Evolutionary conservation across 2,888 invertebrate species (phyloP).

Genomic region (Elmis aenea): DNA sequence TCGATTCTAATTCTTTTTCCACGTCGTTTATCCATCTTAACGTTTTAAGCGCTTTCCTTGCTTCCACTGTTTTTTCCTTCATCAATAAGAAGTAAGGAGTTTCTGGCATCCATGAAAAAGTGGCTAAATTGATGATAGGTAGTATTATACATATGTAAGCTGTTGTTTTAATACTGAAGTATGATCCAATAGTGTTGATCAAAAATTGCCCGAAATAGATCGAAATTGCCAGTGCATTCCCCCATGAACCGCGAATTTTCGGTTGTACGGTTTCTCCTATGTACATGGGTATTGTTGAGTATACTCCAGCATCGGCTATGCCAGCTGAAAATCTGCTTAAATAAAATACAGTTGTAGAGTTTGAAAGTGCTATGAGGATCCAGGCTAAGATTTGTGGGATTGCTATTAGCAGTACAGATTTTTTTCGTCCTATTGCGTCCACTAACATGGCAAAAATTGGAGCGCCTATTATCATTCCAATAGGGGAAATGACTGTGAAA

Average conservation of each 20-base stretch:
- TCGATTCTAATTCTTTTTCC: conserved; percentile 25
- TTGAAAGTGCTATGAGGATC: conserved; percentile 28
- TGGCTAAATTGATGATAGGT: conserved; percentile 53
- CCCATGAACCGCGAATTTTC: conserved; percentile 33
- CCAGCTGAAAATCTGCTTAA: conserved; percentile 30
- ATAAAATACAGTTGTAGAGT: conserved; percentile 31
- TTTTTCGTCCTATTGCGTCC: conserved; percentile 34
- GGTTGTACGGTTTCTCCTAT: conserved; percentile 36
- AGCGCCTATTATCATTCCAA: conserved; percentile 27
- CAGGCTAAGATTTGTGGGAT: conserved; percentile 31
- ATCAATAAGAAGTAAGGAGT: conserved; percentile 34
- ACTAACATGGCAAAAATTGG: conserved; percentile 31
- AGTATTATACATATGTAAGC: conserved; percentile 54
- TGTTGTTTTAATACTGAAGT: conserved; percentile 49
- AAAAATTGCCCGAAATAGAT: conserved; percentile 31
- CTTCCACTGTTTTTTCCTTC: conserved; percentile 29
- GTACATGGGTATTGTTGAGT: conserved; percentile 31
- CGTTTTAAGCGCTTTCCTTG: conserved; percentile 28
- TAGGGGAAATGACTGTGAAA: conserved; percentile 34
- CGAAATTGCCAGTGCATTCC: conserved; percentile 28
- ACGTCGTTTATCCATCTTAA: conserved; percentile 27
- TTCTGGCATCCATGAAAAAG: conserved; percentile 59
- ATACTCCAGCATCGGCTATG: conserved; percentile 30
- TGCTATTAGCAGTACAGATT: conserved; percentile 28
- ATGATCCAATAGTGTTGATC: conserved; percentile 52